Conservation (phyloP, 2,113 vertebrate genomes). For the Ceyx melanurus region DNA sequence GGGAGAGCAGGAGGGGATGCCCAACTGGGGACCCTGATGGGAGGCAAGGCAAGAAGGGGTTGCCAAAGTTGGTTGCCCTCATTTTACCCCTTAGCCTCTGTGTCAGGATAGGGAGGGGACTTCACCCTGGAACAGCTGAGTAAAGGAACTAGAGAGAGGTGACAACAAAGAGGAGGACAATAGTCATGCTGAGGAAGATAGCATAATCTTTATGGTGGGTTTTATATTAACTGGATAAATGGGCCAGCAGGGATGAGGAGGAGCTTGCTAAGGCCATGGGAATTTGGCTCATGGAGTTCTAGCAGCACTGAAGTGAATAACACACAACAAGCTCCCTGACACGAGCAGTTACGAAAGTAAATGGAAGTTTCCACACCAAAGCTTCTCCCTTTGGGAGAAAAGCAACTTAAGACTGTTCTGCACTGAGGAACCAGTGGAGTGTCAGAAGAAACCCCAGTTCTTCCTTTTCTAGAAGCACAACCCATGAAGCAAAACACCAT, state of each 20-base stretch:
- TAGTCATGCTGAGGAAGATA: neutral
- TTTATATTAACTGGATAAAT: constrained; percentile 15
- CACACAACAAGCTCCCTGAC: neutral
- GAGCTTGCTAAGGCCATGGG: neutral
- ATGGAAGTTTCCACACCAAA: neutral
- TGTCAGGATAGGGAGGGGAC: neutral
- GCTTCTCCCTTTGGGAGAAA: neutral
- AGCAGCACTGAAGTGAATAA: neutral
- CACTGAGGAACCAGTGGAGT: neutral
- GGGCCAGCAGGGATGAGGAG: neutral
- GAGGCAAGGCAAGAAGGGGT: neutral
- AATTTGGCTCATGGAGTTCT: neutral
- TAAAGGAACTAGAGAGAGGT: neutral
- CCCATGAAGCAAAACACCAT: neutral
- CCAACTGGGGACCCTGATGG: neutral
- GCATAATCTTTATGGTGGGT: constrained; percentile 38
- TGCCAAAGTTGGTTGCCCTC: neutral
- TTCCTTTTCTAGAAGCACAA: neutral
- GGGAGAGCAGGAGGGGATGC: neutral
- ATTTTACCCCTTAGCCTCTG: neutral
- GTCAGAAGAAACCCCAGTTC: neutral
- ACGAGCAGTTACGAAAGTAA: neutral
- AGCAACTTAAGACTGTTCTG: neutral
- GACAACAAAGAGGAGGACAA: neutral
- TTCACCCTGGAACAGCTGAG: neutral